Conservation (phyloP, 2,888 invertebrate species). For the Stenoptilia bipunctidactyla region DNA sequence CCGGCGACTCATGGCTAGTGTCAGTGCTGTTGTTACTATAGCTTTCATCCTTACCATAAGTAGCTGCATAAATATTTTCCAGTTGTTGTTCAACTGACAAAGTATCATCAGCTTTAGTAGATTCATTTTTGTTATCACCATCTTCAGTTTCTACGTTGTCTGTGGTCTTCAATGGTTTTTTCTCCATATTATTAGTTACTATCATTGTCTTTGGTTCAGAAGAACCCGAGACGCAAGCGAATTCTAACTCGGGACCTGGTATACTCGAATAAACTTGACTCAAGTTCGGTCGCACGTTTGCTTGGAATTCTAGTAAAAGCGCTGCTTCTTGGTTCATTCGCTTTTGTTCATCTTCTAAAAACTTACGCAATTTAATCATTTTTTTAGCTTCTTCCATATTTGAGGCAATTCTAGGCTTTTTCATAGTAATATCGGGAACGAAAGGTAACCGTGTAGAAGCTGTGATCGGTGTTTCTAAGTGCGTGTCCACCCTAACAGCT, state of each 20-base stretch:
- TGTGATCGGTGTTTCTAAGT: conserved; percentile 42
- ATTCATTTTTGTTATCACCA: not conserved
- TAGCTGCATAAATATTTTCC: not conserved
- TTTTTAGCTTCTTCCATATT: conserved; percentile 76
- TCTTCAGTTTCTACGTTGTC: not conserved
- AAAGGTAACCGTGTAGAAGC: conserved; percentile 48
- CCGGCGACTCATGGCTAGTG: too few species aligned
- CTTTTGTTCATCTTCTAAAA: conserved; percentile 73
- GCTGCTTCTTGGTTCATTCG: conserved; percentile 65
- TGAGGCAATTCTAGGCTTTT: conserved; percentile 78
- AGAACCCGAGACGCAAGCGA: conserved; percentile 40
- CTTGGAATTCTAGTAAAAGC: conserved; percentile 56
- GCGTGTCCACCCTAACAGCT: conserved; percentile 45
- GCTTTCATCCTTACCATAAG: not conserved
- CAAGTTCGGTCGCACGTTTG: conserved; percentile 56
- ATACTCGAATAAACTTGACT: conserved; percentile 62
- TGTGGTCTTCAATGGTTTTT: not conserved
- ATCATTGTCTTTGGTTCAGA: not conserved
- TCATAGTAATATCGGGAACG: conserved; percentile 62
- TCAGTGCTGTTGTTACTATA: not conserved
- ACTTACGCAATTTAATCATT: conserved; percentile 76
- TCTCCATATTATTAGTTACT: not conserved
- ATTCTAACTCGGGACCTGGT: conserved; percentile 60
- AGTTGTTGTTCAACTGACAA: not conserved
- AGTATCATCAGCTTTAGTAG: too few species aligned